Evolutionary conservation across 2,888 invertebrate species (phyloP).

Genomic region (Athrips mouffetella): DNA sequence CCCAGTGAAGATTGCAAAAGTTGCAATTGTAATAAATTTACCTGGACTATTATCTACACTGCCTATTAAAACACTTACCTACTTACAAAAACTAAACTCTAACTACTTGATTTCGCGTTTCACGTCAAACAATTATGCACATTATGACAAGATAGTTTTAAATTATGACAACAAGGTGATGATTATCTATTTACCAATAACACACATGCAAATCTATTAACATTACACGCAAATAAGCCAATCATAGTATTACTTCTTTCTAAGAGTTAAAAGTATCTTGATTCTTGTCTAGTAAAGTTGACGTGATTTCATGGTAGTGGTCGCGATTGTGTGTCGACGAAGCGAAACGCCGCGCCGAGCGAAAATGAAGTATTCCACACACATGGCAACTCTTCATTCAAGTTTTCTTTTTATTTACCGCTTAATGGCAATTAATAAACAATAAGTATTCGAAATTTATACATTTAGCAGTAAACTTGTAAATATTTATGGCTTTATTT

Average conservation of each 20-base stretch:
- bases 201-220: neutral
- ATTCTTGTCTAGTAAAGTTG: slow-evolving; percentile 1
- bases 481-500: slow-evolving; percentile 3
- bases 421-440: slow-evolving; percentile 7
- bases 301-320: slow-evolving; percentile 29
- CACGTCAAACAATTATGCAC: too few relatives aligned
- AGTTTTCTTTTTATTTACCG: slow-evolving; percentile 13
- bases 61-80: neutral
- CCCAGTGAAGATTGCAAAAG: neutral
- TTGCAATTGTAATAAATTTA: neutral
- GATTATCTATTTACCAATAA: neutral
- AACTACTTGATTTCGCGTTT: too few relatives aligned
- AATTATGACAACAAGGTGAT: neutral
- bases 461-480: neutral
- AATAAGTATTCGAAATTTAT: slow-evolving; percentile 4
- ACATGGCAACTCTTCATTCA: slow-evolving; percentile 6
- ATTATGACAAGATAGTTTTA: too few relatives aligned
- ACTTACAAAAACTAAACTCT: neutral
- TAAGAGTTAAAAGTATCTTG: slow-evolving; percentile 11
- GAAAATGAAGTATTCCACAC: slow-evolving; percentile 20
- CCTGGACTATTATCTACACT: neutral
- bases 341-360: slow-evolving; percentile 13
- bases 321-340: slow-evolving; percentile 8
- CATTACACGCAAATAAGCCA: slow-evolving; percentile 1
- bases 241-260: neutral